These are phyloP conservation scores for Cyanocitta stelleri DNA, from an alignment of 2,113 vertebrate species.

Conservation along the genomic window DNA sequence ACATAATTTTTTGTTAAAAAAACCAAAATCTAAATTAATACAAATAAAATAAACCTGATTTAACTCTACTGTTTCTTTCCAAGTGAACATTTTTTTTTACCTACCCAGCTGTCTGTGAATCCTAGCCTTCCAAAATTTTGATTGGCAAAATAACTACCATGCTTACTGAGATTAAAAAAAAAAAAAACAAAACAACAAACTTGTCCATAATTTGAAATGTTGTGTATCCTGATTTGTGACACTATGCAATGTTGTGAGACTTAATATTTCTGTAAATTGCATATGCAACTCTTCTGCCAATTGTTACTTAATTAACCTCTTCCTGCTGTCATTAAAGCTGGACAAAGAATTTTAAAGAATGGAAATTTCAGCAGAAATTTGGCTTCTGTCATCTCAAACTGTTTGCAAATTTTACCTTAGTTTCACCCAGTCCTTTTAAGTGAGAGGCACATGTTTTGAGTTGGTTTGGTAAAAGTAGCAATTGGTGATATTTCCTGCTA, in stretches of 20 bases:
- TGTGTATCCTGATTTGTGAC: not conserved
- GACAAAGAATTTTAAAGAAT: not conserved
- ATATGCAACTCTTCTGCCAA: not conserved
- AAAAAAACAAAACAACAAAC: not conserved
- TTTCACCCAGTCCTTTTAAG: not conserved
- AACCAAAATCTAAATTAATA: not conserved
- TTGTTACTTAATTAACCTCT: not conserved
- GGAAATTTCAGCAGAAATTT: not conserved
- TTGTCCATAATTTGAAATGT: not conserved
- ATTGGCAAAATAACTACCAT: not conserved
- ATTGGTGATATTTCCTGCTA: not conserved
- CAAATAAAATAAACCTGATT: not conserved
- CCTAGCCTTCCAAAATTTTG: not conserved
- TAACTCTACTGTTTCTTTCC: not conserved
- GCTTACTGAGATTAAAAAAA: not conserved
- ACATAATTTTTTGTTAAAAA: not conserved
- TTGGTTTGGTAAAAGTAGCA: not conserved
- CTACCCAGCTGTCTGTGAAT: not conserved
- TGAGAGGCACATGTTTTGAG: not conserved
- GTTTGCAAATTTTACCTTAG: not conserved
- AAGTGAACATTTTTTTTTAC: not conserved
- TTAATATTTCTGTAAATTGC: not conserved
- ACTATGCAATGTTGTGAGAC: not conserved
- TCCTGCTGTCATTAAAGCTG: not conserved
- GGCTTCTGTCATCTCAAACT: not conserved